These are phyloP conservation scores for Lepidonotus clava DNA, from an alignment of 2,888 invertebrate species.

Conservation along the genomic window DNA sequence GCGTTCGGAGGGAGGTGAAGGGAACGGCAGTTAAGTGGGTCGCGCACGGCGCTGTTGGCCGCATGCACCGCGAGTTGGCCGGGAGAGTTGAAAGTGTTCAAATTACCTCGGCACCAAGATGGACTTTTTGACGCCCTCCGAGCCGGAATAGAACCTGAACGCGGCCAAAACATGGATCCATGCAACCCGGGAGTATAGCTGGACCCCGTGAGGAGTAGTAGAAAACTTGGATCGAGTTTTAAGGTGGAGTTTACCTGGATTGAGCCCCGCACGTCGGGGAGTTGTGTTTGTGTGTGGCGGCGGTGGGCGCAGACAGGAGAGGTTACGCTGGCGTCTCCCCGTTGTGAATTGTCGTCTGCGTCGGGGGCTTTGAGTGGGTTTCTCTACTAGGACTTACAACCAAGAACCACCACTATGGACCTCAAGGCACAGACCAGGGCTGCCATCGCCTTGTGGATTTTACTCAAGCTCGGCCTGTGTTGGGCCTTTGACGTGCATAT, in stretches of 20 bases:
- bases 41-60: constrained; percentile 19
- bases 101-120: not conserved
- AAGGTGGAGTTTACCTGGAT: constrained; percentile 25
- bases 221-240: not conserved
- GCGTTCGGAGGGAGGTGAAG: not conserved
- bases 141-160: not conserved
- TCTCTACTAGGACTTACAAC: not conserved
- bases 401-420: not conserved
- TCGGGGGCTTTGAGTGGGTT: not conserved
- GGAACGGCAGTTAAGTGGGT: constrained; percentile 46
- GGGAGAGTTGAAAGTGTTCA: constrained; percentile 48
- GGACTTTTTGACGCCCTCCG: not conserved
- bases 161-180: not conserved
- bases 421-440: not conserved
- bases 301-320: not conserved
- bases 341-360: no score
- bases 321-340: not conserved
- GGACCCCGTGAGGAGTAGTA: not conserved
- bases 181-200: constrained; percentile 16
- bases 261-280: not conserved
- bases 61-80: constrained; percentile 19
- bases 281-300: not conserved
- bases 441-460: constrained; percentile 20
- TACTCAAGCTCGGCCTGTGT: constrained; percentile 46
- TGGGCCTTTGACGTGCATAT: constrained; percentile 44